Evolutionary conservation across 2,113 vertebrate genomes (phyloP).

Genomic region (Gobio gobio): DNA sequence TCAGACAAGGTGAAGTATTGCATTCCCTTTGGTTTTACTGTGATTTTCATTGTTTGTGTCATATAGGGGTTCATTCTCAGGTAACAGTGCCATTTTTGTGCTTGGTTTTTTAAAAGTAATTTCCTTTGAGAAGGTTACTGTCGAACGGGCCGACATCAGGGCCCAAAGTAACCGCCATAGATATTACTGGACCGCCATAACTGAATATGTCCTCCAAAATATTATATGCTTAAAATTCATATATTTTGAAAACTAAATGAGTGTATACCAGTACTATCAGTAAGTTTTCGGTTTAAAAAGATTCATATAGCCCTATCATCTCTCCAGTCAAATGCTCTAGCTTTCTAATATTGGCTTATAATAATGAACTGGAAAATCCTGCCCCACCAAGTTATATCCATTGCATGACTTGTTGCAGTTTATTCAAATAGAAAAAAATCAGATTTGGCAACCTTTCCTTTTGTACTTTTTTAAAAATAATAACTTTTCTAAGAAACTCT

Average conservation of each 20-base stretch:
- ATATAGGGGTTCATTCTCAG: background rate
- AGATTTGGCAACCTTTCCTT: no score
- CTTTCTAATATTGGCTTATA: no score
- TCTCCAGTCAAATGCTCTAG: no score
- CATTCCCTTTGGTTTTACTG: background rate
- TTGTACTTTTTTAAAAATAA: no score
- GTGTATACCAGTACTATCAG: background rate
- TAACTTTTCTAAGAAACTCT: no score
- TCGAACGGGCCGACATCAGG: background rate
- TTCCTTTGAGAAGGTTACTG: background rate
- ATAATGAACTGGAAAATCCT: no score
- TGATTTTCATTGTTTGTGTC: background rate
- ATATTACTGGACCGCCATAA: background rate
- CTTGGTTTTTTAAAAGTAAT: background rate
- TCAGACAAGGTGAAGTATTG: constrained; percentile 40
- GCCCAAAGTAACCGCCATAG: background rate
- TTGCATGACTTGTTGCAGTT: no score
- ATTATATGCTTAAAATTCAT: background rate
- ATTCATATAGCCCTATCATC: no score
- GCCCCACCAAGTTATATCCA: no score
- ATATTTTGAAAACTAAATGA: background rate
- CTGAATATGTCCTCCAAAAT: background rate
- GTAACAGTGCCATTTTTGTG: background rate
- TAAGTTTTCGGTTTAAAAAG: background rate
- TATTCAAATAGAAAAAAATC: no score